Percentiles rank a stretch among this genome's conserved stretches.
phyloP scores from a whole-genome alignment of 2,113 vertebrate species.

The Solea senegalensis region DNA sequence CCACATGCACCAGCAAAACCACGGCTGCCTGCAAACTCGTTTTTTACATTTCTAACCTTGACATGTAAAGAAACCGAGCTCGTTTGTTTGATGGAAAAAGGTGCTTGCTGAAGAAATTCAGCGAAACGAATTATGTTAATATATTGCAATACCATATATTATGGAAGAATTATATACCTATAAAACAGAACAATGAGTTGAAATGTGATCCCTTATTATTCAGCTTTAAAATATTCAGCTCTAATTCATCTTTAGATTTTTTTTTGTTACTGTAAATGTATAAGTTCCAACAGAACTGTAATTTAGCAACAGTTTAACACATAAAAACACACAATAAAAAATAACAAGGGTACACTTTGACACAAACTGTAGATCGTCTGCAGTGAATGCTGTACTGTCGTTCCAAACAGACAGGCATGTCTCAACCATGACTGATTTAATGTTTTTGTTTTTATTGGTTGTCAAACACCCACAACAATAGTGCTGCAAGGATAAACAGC shows the following conservation, averaged over 20 bases:
- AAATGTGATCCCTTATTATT: too few relatives aligned
- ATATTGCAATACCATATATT: not conserved
- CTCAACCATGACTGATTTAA: too few relatives aligned
- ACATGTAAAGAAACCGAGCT: too few relatives aligned
- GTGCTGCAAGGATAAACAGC: not conserved
- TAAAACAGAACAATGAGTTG: not conserved
- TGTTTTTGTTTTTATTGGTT: not conserved
- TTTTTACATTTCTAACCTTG: not conserved
- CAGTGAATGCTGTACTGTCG: too few relatives aligned
- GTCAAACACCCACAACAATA: not conserved
- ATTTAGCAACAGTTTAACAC: too few relatives aligned
- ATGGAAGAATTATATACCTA: not conserved
- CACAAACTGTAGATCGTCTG: too few relatives aligned
- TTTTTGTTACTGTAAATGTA: not conserved
- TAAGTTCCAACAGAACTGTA: too few relatives aligned
- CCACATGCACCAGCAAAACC: not conserved
- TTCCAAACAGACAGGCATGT: too few relatives aligned
- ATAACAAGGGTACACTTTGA: too few relatives aligned
- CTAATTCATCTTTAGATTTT: not conserved
- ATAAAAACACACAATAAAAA: too few relatives aligned
- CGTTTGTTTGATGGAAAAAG: not conserved
- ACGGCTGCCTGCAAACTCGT: slow-evolving; percentile 1
- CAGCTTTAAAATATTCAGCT: not conserved
- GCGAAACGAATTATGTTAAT: not conserved
- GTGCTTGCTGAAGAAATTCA: not conserved